Evolutionary conservation across 2,113 vertebrate species (phyloP), one percentile per base, ranked within the genome.

Genomic region (Pollachius pollachius): DNA sequence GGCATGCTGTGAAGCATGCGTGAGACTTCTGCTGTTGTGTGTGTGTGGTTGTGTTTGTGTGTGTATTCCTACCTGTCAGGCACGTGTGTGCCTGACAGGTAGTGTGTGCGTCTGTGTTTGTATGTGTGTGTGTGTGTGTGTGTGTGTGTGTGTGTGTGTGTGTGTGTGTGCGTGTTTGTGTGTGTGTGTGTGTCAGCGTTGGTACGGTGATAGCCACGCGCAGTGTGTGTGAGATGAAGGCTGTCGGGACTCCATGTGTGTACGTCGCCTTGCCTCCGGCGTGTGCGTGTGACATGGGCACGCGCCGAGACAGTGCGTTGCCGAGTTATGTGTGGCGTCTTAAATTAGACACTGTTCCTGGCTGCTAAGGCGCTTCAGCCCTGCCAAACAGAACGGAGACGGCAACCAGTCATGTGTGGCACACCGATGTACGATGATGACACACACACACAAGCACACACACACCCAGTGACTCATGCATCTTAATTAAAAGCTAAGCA

Each of bases 401-500:
- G 85, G 69, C 72, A 48, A 17, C 66, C 64, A 65, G 72, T 84
- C 74, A 79, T 85, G 84, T 85, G 83, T 74, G 77, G 76, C 76
- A 81, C 81, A 87, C 82, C 76, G 7, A 9, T 3, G 5, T 57
- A 57, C 16, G n/a, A 71, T 52, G 68, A 82, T 83, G 76, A 69
- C 59, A 61, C 59, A 61, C 59, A 25, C 37, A 15, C 63, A 48
- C 54, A 11, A 15, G 27, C 60, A 25, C 60, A 62, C 60, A 62
- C 54, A 57, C 56, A 60, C 70, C 59, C 4, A 73, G 78, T 90
- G 84, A 90, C 79, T 90, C 90, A 90, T 90, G 87, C 81, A 82
- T 92, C 89, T 91, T 92, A 90, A 91, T 91, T 90, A 91, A 84
- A 76, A 82, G 87, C 77, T 85, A 83, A 88, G 77, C 80, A 71